Conservation (phyloP, 2,888 invertebrate species). For the Sthenelais limicola region DNA sequence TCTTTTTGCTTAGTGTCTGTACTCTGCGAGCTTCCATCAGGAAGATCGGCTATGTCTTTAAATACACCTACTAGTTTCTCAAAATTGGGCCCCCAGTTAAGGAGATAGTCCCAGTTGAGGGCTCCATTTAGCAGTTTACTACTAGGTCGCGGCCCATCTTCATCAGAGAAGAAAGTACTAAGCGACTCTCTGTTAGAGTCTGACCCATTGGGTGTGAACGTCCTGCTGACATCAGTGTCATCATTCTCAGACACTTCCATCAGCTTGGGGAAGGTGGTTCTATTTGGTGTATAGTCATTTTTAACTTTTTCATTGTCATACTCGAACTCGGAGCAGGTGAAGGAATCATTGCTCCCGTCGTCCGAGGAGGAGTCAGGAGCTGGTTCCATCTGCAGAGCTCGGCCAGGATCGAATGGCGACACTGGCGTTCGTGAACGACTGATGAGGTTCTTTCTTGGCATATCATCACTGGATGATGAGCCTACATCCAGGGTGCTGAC, state of each 20-base stretch:
- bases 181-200: conserved; percentile 93
- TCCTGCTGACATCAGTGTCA: conserved; percentile 47
- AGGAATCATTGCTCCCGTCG: conserved; percentile 94
- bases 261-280: conserved; percentile 77
- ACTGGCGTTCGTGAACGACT: conserved; percentile 48
- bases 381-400: conserved; percentile 59
- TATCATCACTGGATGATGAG: conserved; percentile 78
- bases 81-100: conserved; percentile 97
- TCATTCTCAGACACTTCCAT: conserved; percentile 66
- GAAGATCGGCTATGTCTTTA: conserved; percentile 95
- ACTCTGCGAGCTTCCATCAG: conserved; percentile 75
- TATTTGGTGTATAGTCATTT: conserved; percentile 70
- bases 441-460: conserved; percentile 41
- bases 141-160: conserved; percentile 79
- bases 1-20: conserved; percentile 17
- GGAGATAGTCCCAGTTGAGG: conserved; percentile 92
- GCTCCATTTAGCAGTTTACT: conserved; percentile 76
- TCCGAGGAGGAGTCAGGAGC: conserved; percentile 77
- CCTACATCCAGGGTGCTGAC: conserved; percentile 94
- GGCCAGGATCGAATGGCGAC: conserved; percentile 67
- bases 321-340: conserved; percentile 98
- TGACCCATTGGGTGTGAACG: conserved; percentile 84
- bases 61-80: conserved; percentile 96
- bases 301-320: conserved; percentile 81
- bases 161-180: conserved; percentile 93